phyloP scores from a whole-genome alignment of 92 coral and sea anemone species.

The Micromussa lordhowensis region DNA sequence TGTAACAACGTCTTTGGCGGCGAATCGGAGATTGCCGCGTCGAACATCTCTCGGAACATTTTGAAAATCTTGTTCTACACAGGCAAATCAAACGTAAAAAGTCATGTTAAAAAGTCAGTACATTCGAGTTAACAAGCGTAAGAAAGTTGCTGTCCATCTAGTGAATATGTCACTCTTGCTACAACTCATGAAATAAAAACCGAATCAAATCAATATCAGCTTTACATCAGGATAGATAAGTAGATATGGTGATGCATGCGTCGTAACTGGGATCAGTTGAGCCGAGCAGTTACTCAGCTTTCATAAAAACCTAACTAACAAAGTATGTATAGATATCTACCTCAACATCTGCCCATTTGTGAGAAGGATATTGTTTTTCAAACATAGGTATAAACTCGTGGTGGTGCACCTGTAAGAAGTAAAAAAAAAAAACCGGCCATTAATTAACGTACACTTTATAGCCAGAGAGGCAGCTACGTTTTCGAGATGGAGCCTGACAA shows the following conservation, averaged over 20 bases:
- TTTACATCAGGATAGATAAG: too few species aligned
- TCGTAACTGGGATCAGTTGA: too few species aligned
- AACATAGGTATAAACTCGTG: slow-evolving; percentile 89
- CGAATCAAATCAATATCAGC: not conserved
- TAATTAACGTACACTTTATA: not conserved
- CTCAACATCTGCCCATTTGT: slow-evolving; percentile 93
- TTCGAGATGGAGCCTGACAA: not conserved
- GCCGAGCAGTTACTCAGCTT: too few species aligned
- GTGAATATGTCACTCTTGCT: not conserved
- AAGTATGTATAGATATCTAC: slow-evolving; percentile 38
- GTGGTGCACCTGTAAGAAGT: slow-evolving; percentile 74
- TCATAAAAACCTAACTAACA: not conserved
- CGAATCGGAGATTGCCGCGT: slow-evolving; percentile 79
- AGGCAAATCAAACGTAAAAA: not conserved
- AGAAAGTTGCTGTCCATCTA: not conserved
- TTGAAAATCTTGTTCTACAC: slow-evolving; percentile 72
- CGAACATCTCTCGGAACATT: slow-evolving; percentile 78
- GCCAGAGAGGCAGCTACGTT: not conserved
- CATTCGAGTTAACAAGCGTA: too few species aligned
- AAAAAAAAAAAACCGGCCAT: not conserved
- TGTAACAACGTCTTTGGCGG: slow-evolving; percentile 88
- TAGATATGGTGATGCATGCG: too few species aligned
- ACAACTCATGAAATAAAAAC: not conserved
- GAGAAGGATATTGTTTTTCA: slow-evolving; percentile 86
- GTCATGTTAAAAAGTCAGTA: not conserved